These are phyloP conservation scores for Andrena hattorfiana DNA, from an alignment of 2,888 invertebrate species.

Conservation along the genomic window DNA sequence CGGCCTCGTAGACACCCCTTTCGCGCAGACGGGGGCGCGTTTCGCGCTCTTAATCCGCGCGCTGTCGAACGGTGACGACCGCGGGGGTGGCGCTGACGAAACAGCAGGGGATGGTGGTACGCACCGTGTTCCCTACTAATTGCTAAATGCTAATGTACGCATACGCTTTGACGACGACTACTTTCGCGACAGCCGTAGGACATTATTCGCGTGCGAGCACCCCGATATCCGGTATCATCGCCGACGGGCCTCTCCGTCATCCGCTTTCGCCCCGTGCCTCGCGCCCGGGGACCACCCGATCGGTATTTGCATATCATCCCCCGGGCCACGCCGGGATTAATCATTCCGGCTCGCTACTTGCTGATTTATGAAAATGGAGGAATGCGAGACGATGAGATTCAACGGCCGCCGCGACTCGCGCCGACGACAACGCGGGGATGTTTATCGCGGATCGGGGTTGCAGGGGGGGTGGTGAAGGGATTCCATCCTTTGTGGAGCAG, in stretches of 20 bases:
- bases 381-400: conserved; percentile 35
- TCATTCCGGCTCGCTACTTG: conserved; percentile 63
- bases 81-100: neutral
- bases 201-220: conserved; percentile 55
- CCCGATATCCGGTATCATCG: conserved; percentile 53
- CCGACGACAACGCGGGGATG: conserved; percentile 30
- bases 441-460: conserved; percentile 43
- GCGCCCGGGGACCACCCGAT: conserved; percentile 56
- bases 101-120: conserved; percentile 1
- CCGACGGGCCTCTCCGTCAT: conserved; percentile 41
- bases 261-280: conserved; percentile 48
- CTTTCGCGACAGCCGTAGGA: conserved; percentile 63
- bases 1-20: neutral
- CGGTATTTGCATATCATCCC: conserved; percentile 52
- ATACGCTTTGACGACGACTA: conserved; percentile 70
- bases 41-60: conserved; percentile 35
- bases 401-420: neutral
- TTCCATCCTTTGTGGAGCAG: conserved; percentile 5
- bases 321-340: conserved; percentile 50
- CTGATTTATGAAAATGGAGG: conserved; percentile 63
- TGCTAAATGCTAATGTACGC: conserved; percentile 78
- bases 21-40: neutral
- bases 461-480: neutral
- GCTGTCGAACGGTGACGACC: conserved; percentile 22
- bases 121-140: conserved; percentile 69